Conservation (phyloP, 2,888 invertebrate genomes). For the Peribatodes rhomboidaria region DNA sequence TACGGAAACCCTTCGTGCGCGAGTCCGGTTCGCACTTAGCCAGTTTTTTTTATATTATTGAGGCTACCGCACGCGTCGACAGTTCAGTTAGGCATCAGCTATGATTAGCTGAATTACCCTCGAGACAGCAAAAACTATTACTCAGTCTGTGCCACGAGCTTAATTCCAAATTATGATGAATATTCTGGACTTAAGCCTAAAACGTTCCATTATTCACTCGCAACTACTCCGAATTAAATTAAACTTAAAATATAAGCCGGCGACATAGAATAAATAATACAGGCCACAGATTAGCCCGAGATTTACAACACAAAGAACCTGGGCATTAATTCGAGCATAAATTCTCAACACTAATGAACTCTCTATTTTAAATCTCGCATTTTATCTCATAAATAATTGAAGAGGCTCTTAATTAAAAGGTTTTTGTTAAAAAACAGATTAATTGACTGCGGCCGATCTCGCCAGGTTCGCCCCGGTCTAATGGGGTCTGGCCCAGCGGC, state of each 20-base stretch:
- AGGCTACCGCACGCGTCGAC: no score
- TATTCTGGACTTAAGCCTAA: conserved; percentile 1
- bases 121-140: conserved; percentile 6
- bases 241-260: conserved; percentile 20
- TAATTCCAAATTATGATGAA: conserved; percentile 12
- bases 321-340: conserved; percentile 17
- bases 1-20: no score
- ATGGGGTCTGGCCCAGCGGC: conserved; percentile 15
- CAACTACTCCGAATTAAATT: conserved; percentile 15
- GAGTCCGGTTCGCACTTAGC: no score
- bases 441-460: conserved; percentile 24
- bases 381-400: conserved; percentile 36
- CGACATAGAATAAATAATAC: neutral
- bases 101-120: no score
- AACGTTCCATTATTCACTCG: conserved; percentile 21
- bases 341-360: conserved; percentile 25
- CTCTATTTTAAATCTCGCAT: conserved; percentile 22
- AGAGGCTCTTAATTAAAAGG: conserved; percentile 32
- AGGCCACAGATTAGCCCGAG: conserved; percentile 15
- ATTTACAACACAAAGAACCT: conserved; percentile 26
- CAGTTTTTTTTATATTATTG: neutral
- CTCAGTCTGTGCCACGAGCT: neutral
- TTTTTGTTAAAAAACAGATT: conserved; percentile 37
- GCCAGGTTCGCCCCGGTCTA: conserved; percentile 7
- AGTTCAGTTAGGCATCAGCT: no score